Conservation (phyloP, 2,888 invertebrate genomes). For the Andrena praecox region DNA sequence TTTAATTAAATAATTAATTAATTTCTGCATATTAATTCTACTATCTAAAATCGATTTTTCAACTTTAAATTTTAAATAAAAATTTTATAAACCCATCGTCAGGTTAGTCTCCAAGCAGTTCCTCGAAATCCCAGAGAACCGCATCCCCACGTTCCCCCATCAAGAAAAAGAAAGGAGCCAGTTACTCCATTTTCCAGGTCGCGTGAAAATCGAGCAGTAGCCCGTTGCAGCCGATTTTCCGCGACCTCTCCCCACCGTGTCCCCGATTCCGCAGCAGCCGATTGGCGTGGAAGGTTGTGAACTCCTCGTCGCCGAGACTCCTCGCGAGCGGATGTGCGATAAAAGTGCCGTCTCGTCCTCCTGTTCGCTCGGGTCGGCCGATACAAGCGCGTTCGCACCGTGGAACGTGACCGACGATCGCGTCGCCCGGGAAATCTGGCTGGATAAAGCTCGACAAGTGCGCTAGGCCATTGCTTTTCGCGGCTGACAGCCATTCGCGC, state of each 20-base stretch:
- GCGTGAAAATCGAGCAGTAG: background rate
- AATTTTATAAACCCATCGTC: no score
- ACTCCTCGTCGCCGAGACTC: slow-evolving; percentile 61
- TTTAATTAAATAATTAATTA: no score
- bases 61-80: no score
- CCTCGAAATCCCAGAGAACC: no score
- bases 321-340: slow-evolving; percentile 73
- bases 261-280: slow-evolving; percentile 49
- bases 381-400: slow-evolving; percentile 68
- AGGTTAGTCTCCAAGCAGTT: no score
- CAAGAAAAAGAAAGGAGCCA: no score
- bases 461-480: slow-evolving; percentile 59
- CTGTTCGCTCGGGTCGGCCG: slow-evolving; percentile 40
- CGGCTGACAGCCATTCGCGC: slow-evolving; percentile 1
- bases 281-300: slow-evolving; percentile 63
- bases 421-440: slow-evolving; percentile 28
- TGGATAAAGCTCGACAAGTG: slow-evolving; percentile 50
- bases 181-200: background rate
- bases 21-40: no score
- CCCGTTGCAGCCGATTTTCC: slow-evolving; percentile 39
- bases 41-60: no score
- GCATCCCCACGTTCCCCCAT: no score
- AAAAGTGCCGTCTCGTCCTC: slow-evolving; percentile 63
- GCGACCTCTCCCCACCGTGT: slow-evolving; percentile 33
- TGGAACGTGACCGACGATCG: slow-evolving; percentile 31